Evolutionary conservation across 37 sponge, comb jelly and placozoan genomes (phyloP), one percentile per base, ranked within the genome.

Genomic region (Ephydatia muelleri): DNA sequence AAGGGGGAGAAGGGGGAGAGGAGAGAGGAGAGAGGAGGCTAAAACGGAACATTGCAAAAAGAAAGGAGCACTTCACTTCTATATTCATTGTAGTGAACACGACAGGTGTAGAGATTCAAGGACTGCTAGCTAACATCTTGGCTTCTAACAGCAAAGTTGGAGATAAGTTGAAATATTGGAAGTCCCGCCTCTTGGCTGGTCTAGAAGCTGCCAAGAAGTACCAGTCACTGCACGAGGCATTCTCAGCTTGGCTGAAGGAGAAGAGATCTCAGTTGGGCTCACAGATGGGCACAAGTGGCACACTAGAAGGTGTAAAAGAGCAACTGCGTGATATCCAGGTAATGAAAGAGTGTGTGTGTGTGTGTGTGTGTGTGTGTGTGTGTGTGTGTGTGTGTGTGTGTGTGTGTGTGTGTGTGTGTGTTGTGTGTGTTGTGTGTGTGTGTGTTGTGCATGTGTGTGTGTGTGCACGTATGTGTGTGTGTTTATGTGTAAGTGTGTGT

Each of bases 161-260:
- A 1, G 70, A 80, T 22, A 76, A 48, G 49, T 39, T 85, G 4
- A 68, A 37, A 6, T 12, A 85, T 67, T 79, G 90, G 76, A 76
- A 49, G 28, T 85, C 80, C 65, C 38, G 32, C n/a, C 73, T 91
- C 64, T 66, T 43, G 4, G 72, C 72, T 47, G 70, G 76, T 27
- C 76, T 86, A 66, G 70, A 82, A n/a, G 71, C 80, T 27, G 86
- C 87, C 27, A 77, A 68, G 43, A 86, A 85, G 71, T 85, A 83
- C 72, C 79, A 91, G 30, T 37, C 69, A 2, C 73, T 86, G 27
- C 66, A 86, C 70, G 67, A 49, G 80, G 78, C 48, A 37, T 31
- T 80, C 29, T 36, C 76, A 27, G 22, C 67, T 37, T 91, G 91
- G 91, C 5, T 86, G 21, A 34, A 70, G 49, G 79, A 29, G 0